Evolutionary conservation across 2,888 invertebrate genomes (phyloP).

Genomic region (Protula sp.): DNA sequence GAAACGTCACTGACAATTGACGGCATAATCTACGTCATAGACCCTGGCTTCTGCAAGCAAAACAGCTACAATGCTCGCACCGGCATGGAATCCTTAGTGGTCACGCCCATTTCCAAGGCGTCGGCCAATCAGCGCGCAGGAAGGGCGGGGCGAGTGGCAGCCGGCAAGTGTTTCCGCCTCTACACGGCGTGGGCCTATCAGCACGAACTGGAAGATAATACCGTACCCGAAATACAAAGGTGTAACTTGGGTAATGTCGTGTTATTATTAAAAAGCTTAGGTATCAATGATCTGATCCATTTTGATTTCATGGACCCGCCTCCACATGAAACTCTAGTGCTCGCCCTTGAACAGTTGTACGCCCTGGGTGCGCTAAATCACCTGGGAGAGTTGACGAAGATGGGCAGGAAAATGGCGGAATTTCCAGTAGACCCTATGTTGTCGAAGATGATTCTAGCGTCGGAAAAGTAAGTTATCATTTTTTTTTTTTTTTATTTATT

Average conservation of each 20-base stretch:
- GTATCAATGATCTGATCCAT: conserved; percentile 94
- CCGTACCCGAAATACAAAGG: conserved; percentile 95
- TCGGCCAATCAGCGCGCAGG: conserved; percentile 98
- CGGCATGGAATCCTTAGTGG: conserved; percentile 96
- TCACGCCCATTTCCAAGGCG: conserved; percentile 93
- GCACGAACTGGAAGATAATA: conserved; percentile 95
- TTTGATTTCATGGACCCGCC: conserved; percentile 99
- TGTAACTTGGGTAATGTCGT: conserved; percentile 98
- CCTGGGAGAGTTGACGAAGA: conserved; percentile 91
- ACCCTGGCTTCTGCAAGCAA: conserved; percentile 99
- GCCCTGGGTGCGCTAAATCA: conserved; percentile 96
- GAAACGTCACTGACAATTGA: conserved; percentile 99
- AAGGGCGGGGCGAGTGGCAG: conserved; percentile 86
- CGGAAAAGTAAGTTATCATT: conserved; percentile 84
- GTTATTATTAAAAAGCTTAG: conserved; percentile 88
- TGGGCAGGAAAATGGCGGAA: conserved; percentile 97
- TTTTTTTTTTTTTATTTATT: no score
- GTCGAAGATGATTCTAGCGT: conserved; percentile 95
- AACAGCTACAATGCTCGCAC: conserved; percentile 95
- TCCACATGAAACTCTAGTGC: conserved; percentile 60
- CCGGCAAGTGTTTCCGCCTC: conserved; percentile 92
- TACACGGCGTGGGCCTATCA: conserved; percentile 99
- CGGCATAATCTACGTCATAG: conserved; percentile 97
- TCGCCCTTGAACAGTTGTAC: conserved; percentile 86
- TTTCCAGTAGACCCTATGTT: conserved; percentile 99